phyloP scores from a whole-genome alignment of 2,113 vertebrate genomes.

The Parus major region DNA sequence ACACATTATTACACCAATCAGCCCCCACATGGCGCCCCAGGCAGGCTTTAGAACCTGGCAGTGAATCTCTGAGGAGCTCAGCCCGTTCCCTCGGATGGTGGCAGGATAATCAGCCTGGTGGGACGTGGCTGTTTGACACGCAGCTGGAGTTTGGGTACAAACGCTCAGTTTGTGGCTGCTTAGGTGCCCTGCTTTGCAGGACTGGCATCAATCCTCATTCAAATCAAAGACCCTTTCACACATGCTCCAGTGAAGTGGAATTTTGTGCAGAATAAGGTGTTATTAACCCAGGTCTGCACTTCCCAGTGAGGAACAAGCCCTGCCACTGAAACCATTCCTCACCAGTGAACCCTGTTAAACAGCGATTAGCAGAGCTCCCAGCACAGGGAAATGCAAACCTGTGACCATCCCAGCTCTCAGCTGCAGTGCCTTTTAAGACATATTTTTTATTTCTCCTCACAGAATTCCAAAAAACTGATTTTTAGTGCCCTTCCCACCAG shows the following conservation, averaged over 20 bases:
- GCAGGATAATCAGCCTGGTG: background rate
- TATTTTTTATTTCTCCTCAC: background rate
- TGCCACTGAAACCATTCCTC: constrained; percentile 17
- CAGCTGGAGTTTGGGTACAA: background rate
- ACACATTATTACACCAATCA: background rate
- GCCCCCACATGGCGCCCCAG: background rate
- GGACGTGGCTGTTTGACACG: background rate
- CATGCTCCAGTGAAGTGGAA: constrained; percentile 76
- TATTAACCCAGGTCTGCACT: constrained; percentile 69
- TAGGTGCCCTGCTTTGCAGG: constrained; percentile 12
- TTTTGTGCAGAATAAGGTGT: constrained; percentile 79
- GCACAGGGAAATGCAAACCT: background rate
- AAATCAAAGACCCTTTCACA: constrained; percentile 66
- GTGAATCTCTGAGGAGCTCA: background rate
- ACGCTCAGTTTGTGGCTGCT: background rate
- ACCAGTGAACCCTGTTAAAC: constrained; percentile 50
- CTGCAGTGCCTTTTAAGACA: background rate
- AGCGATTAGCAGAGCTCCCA: constrained; percentile 51
- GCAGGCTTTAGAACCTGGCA: background rate
- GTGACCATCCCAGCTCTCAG: background rate
- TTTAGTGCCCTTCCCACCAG: background rate
- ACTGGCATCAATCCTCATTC: constrained; percentile 72
- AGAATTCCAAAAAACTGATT: background rate
- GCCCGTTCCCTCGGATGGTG: background rate
- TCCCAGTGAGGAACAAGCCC: constrained; percentile 28